Conservation (phyloP, 2,888 invertebrate species). For the Caenorhabditis auriculariae region DNA sequence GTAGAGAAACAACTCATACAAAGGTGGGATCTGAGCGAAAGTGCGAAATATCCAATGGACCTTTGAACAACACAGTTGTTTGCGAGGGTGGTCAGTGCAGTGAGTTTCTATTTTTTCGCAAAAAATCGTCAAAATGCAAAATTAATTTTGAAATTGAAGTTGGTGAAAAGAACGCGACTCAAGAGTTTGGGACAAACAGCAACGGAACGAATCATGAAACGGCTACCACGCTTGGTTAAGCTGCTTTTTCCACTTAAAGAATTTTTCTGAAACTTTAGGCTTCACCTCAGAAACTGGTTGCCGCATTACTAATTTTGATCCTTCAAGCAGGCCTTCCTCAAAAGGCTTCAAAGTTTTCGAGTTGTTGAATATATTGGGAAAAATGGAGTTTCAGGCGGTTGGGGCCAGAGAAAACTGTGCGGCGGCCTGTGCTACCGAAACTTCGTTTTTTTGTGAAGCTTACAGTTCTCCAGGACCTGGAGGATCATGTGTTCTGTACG, state of each 20-base stretch:
- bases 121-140: too few species aligned
- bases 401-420: conserved; percentile 10
- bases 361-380: neutral
- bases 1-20: too few species aligned
- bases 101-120: neutral
- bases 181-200: too few species aligned
- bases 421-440: conserved; percentile 3
- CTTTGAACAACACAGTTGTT: conserved; percentile 2
- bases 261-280: neutral
- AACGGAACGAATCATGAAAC: too few species aligned
- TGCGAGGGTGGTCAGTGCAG: conserved; percentile 10
- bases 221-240: too few species aligned
- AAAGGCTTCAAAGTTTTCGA: conserved; percentile 6
- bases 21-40: conserved; percentile 3
- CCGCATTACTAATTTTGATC: conserved; percentile 5
- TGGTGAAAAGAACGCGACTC: too few species aligned
- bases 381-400: conserved; percentile 1
- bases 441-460: conserved; percentile 5
- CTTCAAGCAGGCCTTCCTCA: conserved; percentile 5
- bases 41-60: conserved; percentile 8
- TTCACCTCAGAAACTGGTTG: conserved; percentile 7
- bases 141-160: too few species aligned
- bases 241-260: too few species aligned
- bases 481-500: conserved; percentile 7
- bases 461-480: conserved; percentile 7